Conservation (phyloP, 2,113 vertebrate genomes). For the Paralichthys olivaceus region DNA sequence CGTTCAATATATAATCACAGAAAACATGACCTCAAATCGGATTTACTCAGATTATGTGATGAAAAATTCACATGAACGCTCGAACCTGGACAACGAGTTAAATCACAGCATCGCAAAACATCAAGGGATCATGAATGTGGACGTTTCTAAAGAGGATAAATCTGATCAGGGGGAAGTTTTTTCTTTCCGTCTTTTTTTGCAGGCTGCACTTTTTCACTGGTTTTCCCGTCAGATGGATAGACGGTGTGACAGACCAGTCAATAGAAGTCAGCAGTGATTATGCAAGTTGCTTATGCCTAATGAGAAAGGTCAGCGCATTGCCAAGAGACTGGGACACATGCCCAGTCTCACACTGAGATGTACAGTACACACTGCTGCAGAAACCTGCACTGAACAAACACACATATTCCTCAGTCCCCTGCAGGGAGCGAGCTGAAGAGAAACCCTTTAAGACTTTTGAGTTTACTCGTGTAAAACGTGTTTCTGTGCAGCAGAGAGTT, state of each 20-base stretch:
- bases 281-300: slow-evolving; percentile 79
- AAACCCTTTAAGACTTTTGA: neutral
- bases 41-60: slow-evolving; percentile 19
- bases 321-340: slow-evolving; percentile 73
- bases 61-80: slow-evolving; percentile 13
- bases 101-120: too few species aligned
- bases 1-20: neutral
- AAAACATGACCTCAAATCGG: slow-evolving; percentile 25
- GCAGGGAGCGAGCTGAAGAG: slow-evolving; percentile 8
- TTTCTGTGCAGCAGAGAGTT: too few species aligned
- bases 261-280: slow-evolving; percentile 83
- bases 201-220: slow-evolving; percentile 57
- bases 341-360: slow-evolving; percentile 67
- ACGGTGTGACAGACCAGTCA: slow-evolving; percentile 74
- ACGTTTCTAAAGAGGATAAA: slow-evolving; percentile 7
- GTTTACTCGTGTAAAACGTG: neutral
- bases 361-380: slow-evolving; percentile 54
- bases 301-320: slow-evolving; percentile 74
- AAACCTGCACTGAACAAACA: slow-evolving; percentile 15
- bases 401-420: slow-evolving; percentile 25
- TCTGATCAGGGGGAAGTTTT: neutral
- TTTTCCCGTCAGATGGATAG: slow-evolving; percentile 64
- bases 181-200: slow-evolving; percentile 15
- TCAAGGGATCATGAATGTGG: neutral
- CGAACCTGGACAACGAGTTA: neutral